phyloP scores from a whole-genome alignment of 2,113 vertebrate species.

The Lophius piscatorius region DNA sequence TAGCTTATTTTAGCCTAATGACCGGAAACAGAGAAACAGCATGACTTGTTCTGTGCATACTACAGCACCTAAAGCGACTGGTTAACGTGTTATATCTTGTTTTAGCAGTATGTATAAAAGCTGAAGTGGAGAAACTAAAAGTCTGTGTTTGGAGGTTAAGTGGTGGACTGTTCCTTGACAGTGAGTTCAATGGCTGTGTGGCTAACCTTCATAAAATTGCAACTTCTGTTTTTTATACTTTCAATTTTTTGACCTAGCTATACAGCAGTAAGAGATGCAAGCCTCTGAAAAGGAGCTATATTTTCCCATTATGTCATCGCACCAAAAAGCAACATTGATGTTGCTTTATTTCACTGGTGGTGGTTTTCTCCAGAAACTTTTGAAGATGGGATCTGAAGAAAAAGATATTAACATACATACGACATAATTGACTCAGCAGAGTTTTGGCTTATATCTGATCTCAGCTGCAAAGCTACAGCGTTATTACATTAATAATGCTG shows the following conservation, averaged over 20 bases:
- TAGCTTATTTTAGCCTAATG: not conserved
- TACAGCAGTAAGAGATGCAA: too few species aligned
- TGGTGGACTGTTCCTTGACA: not conserved
- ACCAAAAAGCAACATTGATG: too few species aligned
- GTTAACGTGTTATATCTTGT: not conserved
- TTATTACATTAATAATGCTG: too few species aligned
- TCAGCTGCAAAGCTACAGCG: too few species aligned
- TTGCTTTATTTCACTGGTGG: too few species aligned
- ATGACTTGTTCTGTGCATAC: not conserved
- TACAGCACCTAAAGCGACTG: not conserved
- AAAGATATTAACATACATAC: too few species aligned
- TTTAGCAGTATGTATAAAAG: not conserved
- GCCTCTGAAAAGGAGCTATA: too few species aligned
- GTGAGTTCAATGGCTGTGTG: not conserved
- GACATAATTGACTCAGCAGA: too few species aligned
- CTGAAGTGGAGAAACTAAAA: not conserved
- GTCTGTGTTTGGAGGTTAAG: not conserved
- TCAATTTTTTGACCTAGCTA: not conserved
- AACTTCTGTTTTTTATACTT: not conserved
- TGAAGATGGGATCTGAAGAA: too few species aligned
- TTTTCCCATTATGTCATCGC: too few species aligned
- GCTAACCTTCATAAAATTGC: not conserved
- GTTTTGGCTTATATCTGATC: too few species aligned
- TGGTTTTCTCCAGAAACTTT: too few species aligned
- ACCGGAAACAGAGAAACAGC: not conserved